phyloP scores from a whole-genome alignment of 2,113 vertebrate species.

The Machaerirhynchus nigripectus region DNA sequence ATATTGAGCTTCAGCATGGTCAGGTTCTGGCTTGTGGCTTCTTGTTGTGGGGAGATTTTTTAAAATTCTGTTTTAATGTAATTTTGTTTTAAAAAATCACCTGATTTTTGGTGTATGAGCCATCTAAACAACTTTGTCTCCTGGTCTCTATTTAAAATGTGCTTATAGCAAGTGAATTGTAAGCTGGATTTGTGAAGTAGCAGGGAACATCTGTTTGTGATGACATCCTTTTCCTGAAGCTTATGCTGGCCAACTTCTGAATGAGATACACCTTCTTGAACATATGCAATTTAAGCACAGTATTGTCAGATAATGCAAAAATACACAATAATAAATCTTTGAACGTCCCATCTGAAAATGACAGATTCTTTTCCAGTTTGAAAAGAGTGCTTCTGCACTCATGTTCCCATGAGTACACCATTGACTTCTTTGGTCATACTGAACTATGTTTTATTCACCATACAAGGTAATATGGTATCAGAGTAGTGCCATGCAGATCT shows the following conservation, averaged over 20 bases:
- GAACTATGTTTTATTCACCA: not conserved
- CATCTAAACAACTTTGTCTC: not conserved
- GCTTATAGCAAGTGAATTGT: not conserved
- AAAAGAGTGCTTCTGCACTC: not conserved
- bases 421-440: not conserved
- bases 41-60: not conserved
- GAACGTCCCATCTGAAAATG: not conserved
- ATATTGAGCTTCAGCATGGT: not conserved
- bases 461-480: not conserved
- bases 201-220: not conserved
- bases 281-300: not conserved
- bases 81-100: not conserved
- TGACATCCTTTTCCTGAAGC: not conserved
- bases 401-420: not conserved
- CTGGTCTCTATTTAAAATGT: not conserved
- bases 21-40: not conserved
- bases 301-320: not conserved
- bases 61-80: fast-evolving
- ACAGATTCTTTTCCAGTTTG: not conserved
- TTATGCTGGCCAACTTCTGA: not conserved
- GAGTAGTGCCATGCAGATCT: not conserved
- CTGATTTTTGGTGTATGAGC: not conserved
- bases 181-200: conserved; percentile 3
- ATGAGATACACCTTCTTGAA: not conserved
- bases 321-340: not conserved